Evolutionary conservation across 2,888 invertebrate genomes (phyloP).

Genomic region (Pristionchus mayeri): DNA sequence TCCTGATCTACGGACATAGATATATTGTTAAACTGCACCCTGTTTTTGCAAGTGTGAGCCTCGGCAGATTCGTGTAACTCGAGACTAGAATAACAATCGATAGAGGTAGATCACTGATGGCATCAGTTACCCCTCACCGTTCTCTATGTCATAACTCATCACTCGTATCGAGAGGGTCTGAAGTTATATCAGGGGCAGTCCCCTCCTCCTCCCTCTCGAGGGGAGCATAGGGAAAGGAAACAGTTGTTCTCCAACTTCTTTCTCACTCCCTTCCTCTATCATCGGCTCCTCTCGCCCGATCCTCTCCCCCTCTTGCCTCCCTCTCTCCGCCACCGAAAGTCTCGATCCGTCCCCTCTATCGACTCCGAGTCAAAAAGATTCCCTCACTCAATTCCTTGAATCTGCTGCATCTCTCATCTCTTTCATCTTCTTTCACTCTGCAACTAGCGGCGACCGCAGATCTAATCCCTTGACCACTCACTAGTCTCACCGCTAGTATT

Average conservation of each 20-base stretch:
- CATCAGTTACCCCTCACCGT: background rate
- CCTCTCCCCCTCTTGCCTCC: background rate
- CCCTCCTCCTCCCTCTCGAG: background rate
- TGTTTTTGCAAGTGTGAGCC: background rate
- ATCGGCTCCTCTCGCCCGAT: background rate
- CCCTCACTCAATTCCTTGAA: background rate
- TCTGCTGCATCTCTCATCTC: background rate
- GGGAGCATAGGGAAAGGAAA: background rate
- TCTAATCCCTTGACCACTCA: background rate
- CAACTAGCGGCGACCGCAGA: background rate
- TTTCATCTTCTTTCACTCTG: background rate
- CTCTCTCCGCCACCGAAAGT: conserved; percentile 3
- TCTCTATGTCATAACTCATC: conserved; percentile 28
- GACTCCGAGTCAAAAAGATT: conserved; percentile 21
- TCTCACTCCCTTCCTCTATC: conserved; percentile 19
- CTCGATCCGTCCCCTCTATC: conserved; percentile 35
- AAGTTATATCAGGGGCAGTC: conserved; percentile 32
- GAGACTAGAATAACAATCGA: conserved; percentile 15
- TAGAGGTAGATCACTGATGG: background rate
- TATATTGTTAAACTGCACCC: conserved; percentile 31
- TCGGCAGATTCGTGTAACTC: background rate
- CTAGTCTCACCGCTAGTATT: background rate
- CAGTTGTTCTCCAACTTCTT: conserved; percentile 45
- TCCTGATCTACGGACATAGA: conserved; percentile 15
- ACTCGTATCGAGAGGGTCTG: conserved; percentile 18